These are phyloP conservation scores for Lamprologus sp. DNA, from an alignment of 2,113 vertebrate species.

Conservation along the genomic window DNA sequence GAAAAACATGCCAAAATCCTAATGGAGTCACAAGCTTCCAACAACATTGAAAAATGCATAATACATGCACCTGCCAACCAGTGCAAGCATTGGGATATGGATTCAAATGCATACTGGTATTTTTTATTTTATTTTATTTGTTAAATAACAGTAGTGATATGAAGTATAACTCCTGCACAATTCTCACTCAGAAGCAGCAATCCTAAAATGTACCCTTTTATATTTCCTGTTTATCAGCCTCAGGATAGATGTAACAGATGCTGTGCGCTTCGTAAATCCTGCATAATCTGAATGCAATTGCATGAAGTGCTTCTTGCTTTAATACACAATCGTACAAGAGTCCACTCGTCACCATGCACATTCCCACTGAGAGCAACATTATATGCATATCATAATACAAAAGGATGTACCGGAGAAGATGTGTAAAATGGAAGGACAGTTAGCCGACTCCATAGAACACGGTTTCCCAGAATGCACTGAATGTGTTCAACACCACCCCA, in stretches of 20 bases:
- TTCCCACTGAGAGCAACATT: background rate
- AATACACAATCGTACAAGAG: background rate
- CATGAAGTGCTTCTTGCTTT: conserved; percentile 5
- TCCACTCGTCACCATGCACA: background rate
- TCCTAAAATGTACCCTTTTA: background rate
- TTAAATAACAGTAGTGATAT: background rate
- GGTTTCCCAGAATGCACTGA: conserved; percentile 62
- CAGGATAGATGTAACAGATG: conserved; percentile 32
- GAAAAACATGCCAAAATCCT: background rate
- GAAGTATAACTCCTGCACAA: background rate
- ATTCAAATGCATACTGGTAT: background rate
- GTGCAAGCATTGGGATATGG: background rate
- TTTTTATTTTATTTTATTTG: background rate
- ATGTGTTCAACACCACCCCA: background rate
- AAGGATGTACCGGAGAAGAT: background rate
- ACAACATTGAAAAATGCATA: background rate
- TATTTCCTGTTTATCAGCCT: background rate
- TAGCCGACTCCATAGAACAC: conserved; percentile 20
- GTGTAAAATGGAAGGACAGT: conserved; percentile 65
- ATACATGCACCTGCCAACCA: background rate
- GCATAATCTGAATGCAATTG: conserved; percentile 54
- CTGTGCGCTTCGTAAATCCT: conserved; percentile 46
- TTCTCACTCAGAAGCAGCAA: background rate
- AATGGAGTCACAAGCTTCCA: background rate
- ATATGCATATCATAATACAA: background rate